Evolutionary conservation across 2,888 invertebrate genomes (phyloP), one percentile per base, ranked within the genome.

Genomic region (Lacanobia wlatinum): DNA sequence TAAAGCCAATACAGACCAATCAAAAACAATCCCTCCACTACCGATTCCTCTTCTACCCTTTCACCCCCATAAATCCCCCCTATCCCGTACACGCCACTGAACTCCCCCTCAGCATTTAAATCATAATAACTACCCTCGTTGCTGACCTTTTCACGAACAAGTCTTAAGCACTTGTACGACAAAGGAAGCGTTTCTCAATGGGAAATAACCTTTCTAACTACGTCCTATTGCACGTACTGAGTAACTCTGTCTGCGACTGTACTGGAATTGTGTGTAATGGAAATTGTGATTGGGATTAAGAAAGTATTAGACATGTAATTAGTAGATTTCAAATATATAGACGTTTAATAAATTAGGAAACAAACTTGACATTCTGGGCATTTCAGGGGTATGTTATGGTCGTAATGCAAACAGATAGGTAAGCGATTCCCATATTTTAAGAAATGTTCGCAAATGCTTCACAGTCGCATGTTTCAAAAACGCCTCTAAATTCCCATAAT

Each of bases 191-290:
- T 10, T 61, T 60, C 53, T 66, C 73, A 43, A 60, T 62, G 40
- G 80, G 85, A 84, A 84, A 84, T 83, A 70, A 84, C 67, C 62
- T 68, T 73, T 53, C 70, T 70, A 71, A 83, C 60, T 59, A 67
- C 70, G 62, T 74, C 67, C 73, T 61, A 67, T 52, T 50, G 52
- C 18, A 21, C 18, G 61, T 53, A 53, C 21, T 34, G 56, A 70
- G 80, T 58, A 70, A 38, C 59, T 60, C 23, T 38, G 65, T 18
- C 10, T 50, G 18, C 18, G 21, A 43, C 4, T 55, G 18, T 18
- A 53, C 21, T 66, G 16, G n/a, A 18, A 58, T 72, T 43, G 14
- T 34, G n/a, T 16, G 23, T 16, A 18, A 38, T 55, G 14, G 23
- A 38, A 12, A 6, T 52, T 52, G 52, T 48, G 48, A 48, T n/a